A percentile compares a stretch with the other conserved stretches of the same genome.
These are phyloP conservation scores for Morphnarchus princeps DNA, from an alignment of 2,113 vertebrate species.

Conservation along the genomic window DNA sequence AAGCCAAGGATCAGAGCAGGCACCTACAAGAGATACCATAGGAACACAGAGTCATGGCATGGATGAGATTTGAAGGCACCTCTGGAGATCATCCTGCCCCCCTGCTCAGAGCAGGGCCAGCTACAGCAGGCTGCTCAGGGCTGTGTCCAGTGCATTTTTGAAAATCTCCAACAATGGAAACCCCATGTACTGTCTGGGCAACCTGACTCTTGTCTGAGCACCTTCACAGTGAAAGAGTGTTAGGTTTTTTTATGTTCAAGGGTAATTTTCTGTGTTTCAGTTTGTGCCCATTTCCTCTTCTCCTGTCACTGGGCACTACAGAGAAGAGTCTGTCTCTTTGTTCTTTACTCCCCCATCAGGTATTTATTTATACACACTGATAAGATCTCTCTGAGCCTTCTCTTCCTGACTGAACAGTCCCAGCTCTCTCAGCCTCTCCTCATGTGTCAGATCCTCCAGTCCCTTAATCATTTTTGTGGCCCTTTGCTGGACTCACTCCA, in stretches of 20 bases:
- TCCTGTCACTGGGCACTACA: neutral
- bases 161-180: neutral
- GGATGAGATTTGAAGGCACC: neutral
- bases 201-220: neutral
- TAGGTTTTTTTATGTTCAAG: neutral
- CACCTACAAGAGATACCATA: neutral
- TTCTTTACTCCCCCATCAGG: neutral
- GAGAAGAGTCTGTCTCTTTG: neutral
- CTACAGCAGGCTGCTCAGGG: neutral
- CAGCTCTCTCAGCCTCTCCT: neutral
- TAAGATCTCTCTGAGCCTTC: neutral
- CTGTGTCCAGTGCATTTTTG: neutral
- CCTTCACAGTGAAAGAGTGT: neutral
- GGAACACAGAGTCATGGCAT: rapidly evolving
- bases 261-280: neutral
- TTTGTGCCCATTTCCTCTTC: neutral
- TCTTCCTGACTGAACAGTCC: neutral
- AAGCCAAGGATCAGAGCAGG: neutral
- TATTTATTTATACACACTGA: neutral
- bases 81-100: neutral
- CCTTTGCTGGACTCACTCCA: neutral
- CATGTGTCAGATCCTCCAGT: neutral
- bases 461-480: neutral
- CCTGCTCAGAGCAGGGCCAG: neutral
- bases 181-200: neutral